phyloP scores from a whole-genome alignment of 2,888 invertebrate species.

The Diloba caeruleocephala region DNA sequence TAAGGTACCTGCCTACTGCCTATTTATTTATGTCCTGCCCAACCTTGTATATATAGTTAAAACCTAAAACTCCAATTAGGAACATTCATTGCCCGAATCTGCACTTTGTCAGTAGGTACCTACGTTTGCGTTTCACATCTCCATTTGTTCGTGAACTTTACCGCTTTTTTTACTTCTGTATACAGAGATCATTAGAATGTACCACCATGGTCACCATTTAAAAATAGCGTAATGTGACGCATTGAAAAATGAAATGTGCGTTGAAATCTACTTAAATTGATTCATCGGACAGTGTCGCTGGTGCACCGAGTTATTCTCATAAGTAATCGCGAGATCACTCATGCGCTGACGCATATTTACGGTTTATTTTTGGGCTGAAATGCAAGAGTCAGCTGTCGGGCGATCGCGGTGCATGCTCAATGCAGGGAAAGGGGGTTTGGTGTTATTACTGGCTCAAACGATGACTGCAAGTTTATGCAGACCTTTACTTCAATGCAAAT shows the following conservation, averaged over 20 bases:
- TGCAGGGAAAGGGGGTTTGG: constrained; percentile 39
- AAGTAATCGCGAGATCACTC: constrained; percentile 65
- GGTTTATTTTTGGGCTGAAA: constrained; percentile 65
- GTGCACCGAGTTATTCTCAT: constrained; percentile 60
- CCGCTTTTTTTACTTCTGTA: constrained; percentile 16
- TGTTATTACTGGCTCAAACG: constrained; percentile 52
- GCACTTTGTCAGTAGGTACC: no score
- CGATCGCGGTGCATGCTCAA: constrained; percentile 27
- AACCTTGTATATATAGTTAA: no score
- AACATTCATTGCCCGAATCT: no score
- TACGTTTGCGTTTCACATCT: no score
- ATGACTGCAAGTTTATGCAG: constrained; percentile 46
- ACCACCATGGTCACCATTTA: constrained; percentile 21
- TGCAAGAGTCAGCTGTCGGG: constrained; percentile 65
- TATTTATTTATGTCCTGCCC: no score
- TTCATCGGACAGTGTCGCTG: constrained; percentile 57
- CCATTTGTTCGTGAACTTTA: not conserved
- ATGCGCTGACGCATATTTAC: constrained; percentile 70
- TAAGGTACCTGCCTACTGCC: no score
- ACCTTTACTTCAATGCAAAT: constrained; percentile 31
- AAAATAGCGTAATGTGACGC: constrained; percentile 46
- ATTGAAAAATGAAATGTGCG: constrained; percentile 44
- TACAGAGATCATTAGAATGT: constrained; percentile 16
- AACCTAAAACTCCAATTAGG: no score
- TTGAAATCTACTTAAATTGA: constrained; percentile 55